A percentile compares a stretch with the other conserved stretches of the same genome.
These are phyloP conservation scores for Chlorodrepanis virens DNA, from an alignment of 2,113 vertebrate species.

Conservation along the genomic window DNA sequence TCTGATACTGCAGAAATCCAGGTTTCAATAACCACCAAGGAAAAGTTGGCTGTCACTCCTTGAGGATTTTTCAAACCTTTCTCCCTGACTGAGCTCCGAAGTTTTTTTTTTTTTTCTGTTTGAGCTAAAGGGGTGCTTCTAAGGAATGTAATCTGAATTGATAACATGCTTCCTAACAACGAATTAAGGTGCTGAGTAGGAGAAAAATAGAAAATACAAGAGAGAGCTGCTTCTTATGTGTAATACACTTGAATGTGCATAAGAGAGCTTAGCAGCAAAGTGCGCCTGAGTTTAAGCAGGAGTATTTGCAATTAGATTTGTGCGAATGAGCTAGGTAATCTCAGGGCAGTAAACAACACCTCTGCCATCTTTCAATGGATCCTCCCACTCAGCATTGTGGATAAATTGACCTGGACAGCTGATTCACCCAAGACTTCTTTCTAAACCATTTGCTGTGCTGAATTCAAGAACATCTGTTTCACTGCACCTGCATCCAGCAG, in stretches of 20 bases:
- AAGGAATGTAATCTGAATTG: not conserved
- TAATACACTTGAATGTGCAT: not conserved
- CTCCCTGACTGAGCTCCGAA: not conserved
- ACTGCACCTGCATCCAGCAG: not conserved
- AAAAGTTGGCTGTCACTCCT: not conserved
- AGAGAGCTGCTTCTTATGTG: not conserved
- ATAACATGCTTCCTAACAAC: not conserved
- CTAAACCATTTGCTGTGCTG: not conserved
- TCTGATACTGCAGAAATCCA: not conserved
- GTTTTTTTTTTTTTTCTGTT: not conserved
- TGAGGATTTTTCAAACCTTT: not conserved
- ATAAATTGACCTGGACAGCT: not conserved
- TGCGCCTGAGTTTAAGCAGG: not conserved
- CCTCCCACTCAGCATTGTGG: not conserved
- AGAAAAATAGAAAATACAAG: not conserved
- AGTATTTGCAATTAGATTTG: not conserved
- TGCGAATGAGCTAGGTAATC: not conserved
- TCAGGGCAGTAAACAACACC: not conserved
- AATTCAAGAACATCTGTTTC: not conserved
- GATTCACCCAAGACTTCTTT: not conserved
- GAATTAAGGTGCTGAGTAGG: not conserved
- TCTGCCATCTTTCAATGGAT: not conserved
- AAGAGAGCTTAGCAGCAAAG: not conserved
- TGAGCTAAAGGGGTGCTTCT: not conserved
- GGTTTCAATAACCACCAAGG: not conserved